Evolutionary conservation across 1,140 invertebrate species (phyloP), one percentile per base, ranked within the genome.

Genomic region (Heliconius hermathena): DNA sequence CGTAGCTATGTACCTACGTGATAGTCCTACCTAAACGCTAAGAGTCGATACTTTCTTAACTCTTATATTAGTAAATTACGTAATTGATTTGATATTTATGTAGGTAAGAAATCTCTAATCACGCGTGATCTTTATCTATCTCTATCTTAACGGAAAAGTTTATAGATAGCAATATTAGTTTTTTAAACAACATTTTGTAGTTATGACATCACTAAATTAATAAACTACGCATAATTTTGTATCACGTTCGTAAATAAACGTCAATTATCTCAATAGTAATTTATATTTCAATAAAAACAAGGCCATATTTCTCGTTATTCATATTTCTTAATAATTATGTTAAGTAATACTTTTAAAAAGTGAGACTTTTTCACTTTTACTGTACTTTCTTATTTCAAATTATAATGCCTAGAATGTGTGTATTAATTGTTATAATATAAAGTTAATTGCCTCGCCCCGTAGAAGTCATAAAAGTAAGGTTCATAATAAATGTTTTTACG

Each of bases 401-500:
- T n/a, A 9, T n/a, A 57, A 57, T 8, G n/a, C n/a, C 8, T 22
- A 22, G 54, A 57, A 57, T 57, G 8, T 57, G 54, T 9, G 11
- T 8, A 22, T 60, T 60, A 60, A 60, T 60, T n/a, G 8, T 60
- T 60, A 9, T 60, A 60, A n/a, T 60, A 9, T 9, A n/a, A n/a
- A 60, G 20, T 60, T 60, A 9, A n/a, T 60, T 57, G 8, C 73
- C 49, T 74, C 60, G 20, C 11, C 41, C 41, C 41, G 41, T 76
- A 75, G 66, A 72, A 75, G 26, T 52, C 52, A 81, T 80, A 76
- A 76, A 66, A 84, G 82, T 82, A 84, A 82, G 81, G 41, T 41
- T 41, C 41, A 41, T 41, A 41, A 41, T 41, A 41, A 41, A 41
- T 80, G 82, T 82, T 87, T 87, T 83, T 86, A 82, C 77, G 83